Percentiles rank a stretch among this genome's conserved stretches.
Evolutionary conservation across 2,113 vertebrate species (phyloP).

Genomic region (Burhinus oedicnemus): DNA sequence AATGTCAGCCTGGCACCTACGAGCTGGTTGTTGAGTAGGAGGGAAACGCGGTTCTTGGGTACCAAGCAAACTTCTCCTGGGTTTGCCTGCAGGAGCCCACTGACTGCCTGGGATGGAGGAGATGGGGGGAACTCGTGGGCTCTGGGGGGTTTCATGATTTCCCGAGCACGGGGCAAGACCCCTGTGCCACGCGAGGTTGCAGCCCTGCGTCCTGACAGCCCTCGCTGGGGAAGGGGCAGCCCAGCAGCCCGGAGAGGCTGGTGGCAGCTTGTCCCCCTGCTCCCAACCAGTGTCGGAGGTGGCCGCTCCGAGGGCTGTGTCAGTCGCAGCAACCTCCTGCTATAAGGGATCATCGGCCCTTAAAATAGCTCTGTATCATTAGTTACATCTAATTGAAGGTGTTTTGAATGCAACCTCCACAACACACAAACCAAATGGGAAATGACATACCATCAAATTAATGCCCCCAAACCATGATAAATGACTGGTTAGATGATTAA

Average conservation of each 20-base stretch:
- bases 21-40: neutral
- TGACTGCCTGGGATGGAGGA: accelerated
- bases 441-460: slow-evolving; percentile 63
- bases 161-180: accelerated
- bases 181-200: accelerated
- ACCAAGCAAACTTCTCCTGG: neutral
- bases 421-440: slow-evolving; percentile 63
- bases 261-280: neutral
- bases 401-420: slow-evolving; percentile 59
- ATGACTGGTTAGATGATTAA: slow-evolving; percentile 56
- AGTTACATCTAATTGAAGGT: slow-evolving; percentile 61
- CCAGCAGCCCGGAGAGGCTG: neutral
- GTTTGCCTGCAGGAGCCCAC: neutral
- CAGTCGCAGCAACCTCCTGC: neutral
- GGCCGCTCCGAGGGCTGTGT: accelerated
- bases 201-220: accelerated
- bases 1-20: accelerated
- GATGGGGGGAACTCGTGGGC: accelerated
- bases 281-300: accelerated
- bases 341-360: neutral
- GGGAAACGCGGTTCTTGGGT: neutral
- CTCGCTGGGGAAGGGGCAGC: neutral
- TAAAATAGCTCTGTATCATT: slow-evolving; percentile 57
- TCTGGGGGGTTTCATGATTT: neutral
- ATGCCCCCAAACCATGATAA: slow-evolving; percentile 68